phyloP scores from a whole-genome alignment of 2,888 invertebrate species.

The Microctonus brassicae region DNA sequence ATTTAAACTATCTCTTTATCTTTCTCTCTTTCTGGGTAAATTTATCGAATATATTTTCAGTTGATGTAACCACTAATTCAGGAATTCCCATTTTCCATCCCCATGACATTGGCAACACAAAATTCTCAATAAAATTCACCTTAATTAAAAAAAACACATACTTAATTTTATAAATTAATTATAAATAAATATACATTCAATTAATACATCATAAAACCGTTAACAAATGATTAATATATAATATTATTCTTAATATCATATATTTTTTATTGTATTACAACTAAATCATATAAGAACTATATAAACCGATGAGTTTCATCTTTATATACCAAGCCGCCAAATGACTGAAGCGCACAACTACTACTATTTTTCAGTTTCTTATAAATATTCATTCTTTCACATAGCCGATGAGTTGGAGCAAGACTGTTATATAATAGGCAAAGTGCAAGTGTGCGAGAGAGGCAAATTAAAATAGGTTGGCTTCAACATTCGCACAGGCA shows the following conservation, averaged over 20 bases:
- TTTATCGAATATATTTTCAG: conserved; percentile 19
- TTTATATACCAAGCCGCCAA: not conserved
- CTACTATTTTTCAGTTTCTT: conserved; percentile 67
- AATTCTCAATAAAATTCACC: not conserved
- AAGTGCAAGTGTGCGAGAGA: not conserved
- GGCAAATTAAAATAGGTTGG: conserved; percentile 37
- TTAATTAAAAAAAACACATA: not conserved
- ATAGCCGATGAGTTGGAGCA: conserved; percentile 62
- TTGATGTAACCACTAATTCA: conserved; percentile 38
- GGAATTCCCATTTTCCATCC: conserved; percentile 41
- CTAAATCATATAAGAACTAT: no score
- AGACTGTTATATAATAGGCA: not conserved
- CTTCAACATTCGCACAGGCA: conserved; percentile 50
- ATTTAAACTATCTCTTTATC: no score
- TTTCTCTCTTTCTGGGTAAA: conserved; percentile 23
- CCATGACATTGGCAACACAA: conserved; percentile 4
- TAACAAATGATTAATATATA: no score
- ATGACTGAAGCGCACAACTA: conserved; percentile 17
- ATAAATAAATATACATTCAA: not conserved
- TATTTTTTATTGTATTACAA: no score
- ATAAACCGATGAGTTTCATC: no score
- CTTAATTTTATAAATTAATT: not conserved
- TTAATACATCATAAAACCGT: no score
- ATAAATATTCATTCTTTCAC: conserved; percentile 67
- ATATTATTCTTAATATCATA: no score